Conservation (phyloP, 2,113 vertebrate species). For the Alectura lathami region DNA sequence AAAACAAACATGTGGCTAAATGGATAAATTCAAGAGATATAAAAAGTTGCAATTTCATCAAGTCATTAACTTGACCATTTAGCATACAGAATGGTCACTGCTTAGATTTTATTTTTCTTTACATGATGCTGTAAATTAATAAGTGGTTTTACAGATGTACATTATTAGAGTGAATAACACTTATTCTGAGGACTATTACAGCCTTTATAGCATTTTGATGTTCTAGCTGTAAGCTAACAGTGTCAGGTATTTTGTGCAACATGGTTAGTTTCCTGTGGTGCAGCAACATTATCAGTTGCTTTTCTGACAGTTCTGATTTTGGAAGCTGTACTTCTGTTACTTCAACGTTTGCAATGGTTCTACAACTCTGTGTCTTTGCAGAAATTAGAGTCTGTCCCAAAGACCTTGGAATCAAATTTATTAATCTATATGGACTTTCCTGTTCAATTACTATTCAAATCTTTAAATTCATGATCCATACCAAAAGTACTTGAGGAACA, state of each 20-base stretch:
- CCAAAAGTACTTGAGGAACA: not conserved
- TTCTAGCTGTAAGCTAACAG: not conserved
- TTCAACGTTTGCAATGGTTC: not conserved
- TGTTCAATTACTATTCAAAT: not conserved
- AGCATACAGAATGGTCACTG: not conserved
- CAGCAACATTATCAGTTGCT: not conserved
- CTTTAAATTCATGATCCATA: accelerated
- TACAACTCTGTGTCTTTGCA: not conserved
- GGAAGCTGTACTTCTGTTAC: not conserved
- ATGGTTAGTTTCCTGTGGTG: not conserved
- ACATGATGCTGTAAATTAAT: not conserved
- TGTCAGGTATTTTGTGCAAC: not conserved
- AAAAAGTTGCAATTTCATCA: not conserved
- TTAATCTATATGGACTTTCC: not conserved
- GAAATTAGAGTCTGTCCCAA: not conserved
- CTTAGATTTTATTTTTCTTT: not conserved
- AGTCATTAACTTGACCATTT: not conserved
- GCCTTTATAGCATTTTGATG: not conserved
- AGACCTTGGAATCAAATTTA: not conserved
- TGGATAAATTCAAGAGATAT: not conserved
- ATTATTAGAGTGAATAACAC: not conserved
- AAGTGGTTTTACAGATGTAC: not conserved
- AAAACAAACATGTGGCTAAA: not conserved
- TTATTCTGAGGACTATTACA: not conserved
- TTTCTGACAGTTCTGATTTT: not conserved